These are phyloP conservation scores for Bothrops alternatus DNA, from an alignment of 2,797 vertebrate species.

Conservation along the genomic window DNA sequence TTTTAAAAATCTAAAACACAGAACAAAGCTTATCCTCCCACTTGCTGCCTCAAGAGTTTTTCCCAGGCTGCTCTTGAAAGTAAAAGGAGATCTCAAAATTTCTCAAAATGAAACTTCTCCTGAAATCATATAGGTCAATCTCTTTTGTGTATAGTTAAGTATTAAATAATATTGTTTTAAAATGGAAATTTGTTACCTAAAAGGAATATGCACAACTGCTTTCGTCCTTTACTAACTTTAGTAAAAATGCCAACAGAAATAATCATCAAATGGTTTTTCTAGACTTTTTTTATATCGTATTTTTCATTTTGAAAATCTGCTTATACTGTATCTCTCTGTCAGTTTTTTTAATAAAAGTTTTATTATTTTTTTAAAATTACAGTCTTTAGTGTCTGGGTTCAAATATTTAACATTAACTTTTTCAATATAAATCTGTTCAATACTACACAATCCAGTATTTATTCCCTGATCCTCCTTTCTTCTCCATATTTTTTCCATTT, in stretches of 20 bases:
- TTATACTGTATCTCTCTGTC: neutral
- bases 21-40: neutral
- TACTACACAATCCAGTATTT: too few relatives aligned
- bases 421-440: too few relatives aligned
- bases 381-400: too few relatives aligned
- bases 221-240: neutral
- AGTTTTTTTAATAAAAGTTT: neutral
- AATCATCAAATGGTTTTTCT: neutral
- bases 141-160: neutral
- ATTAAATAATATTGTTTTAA: neutral
- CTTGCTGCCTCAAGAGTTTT: neutral
- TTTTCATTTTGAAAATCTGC: neutral
- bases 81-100: neutral
- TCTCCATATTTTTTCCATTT: too few relatives aligned
- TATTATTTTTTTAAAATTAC: too few relatives aligned
- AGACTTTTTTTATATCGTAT: neutral
- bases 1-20: neutral
- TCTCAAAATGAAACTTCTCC: neutral
- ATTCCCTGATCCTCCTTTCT: too few relatives aligned
- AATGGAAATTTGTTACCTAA: neutral
- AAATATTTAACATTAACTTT: too few relatives aligned
- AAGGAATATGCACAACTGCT: neutral
- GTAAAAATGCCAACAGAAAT: neutral
- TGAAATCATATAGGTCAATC: neutral
- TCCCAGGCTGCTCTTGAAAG: neutral